Base-by-base conservation (phyloP, 2,888 invertebrate genomes). In the Drosophila recens region DNA sequence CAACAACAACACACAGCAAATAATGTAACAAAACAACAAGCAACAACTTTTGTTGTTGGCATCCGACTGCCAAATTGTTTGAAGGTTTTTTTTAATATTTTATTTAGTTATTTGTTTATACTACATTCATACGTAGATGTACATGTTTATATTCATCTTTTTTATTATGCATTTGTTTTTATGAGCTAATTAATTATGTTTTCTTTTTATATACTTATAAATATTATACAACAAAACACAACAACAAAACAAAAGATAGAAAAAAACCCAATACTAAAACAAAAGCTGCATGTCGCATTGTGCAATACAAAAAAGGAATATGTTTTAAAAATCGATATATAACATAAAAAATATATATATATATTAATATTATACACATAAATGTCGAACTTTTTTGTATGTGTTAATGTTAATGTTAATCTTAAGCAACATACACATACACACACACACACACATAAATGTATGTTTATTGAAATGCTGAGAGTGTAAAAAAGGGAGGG, bases 31-130 rank as follows among this genome's bases (percentile, higher is more conserved):
- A n/a, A n/a, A 53, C 45, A 66, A 56, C 34, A 54, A 56, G 49
- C 45, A 66, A 56, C 34, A 54, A 33, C 23, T 66, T 54, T 63
- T 54, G 68, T 67, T 77, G 53, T 78, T 78, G 78, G 63, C 36
- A 59, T 72, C 72, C 64, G 82, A 87, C 87, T 83, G 83, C 83
- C 84, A 83, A 83, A 58, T 80, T 74, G 68, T 77, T 86, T 68
- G 40, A 83, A 61, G 70, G 38, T 74, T 74, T 59, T n/a, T n/a
- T 72, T 49, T 30, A 17, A 27, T 49, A 49, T 58, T 27, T 36
- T 49, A 54, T 63, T 71, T 63, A 76, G 65, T 74, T 73, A 67
- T 54, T 46, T 61, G 61, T 68, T 78, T 75, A 15, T 11, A 48
- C 30, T 46, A 42, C 30, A 43, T 42, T 36, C 33, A 49, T 56